Base-by-base conservation (phyloP, 2,797 vertebrate genomes). In the Agapornis canus region DNA sequence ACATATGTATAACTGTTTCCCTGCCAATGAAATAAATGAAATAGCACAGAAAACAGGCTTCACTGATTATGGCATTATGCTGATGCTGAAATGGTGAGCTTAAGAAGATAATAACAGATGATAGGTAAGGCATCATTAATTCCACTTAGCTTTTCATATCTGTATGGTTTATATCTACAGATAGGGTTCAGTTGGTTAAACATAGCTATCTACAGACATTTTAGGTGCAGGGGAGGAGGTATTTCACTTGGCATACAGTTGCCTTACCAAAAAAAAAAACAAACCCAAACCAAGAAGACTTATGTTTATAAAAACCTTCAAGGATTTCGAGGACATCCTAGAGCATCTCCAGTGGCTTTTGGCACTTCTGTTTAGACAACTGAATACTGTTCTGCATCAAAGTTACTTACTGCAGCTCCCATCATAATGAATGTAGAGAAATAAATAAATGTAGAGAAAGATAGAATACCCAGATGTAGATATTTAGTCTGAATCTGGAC, bases 101-200 rank as follows among this genome's bases (percentile, higher is more conserved):
- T 90, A 48, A 56, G 60, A 80, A 45, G 45, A 45, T 27, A 66
- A 10, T 45, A 73, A 25, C 10, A 71, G 48, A n/a, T 29, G 5
- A 51, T 21, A 47, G 0, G 1, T 18, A 76, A 71, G 14, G 19
- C 0, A 0, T 21, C 43, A 86, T 35, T 71, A 32, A 60, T 81
- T 78, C 18, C 37, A 42, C 3, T 64, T 56, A 45, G 4, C 60
- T 88, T 31, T 75, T 78, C 45, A 4, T 70, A 42, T 57, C 16
- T 81, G 12, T 42, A 9, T 11, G n/a, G 26, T 43, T 11, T 78
- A 31, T 3, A 27, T 49, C n/a, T 79, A 32, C 20, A 57, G 4
- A 13, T 63, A 47, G 10, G 10, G 25, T 68, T 63, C 4, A 60
- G 19, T 5, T 78, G 15, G 27, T 66, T 60, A 91, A 90, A 70